Evolutionary conservation across 2,888 invertebrate species (phyloP), one percentile per base, ranked within the genome.

Genomic region (Teleiodes luculella): DNA sequence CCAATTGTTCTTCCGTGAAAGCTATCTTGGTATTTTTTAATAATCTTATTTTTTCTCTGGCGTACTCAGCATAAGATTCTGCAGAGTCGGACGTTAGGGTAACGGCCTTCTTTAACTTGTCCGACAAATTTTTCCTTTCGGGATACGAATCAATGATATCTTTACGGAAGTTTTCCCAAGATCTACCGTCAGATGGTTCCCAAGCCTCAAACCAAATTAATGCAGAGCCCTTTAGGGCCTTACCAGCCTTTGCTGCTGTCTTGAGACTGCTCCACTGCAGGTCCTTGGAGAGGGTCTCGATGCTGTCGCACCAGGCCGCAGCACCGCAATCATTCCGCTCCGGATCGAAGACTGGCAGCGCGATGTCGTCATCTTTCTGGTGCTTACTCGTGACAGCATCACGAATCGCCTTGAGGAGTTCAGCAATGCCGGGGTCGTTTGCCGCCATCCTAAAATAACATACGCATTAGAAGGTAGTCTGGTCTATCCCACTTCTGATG

Each of bases 221-320:
- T 41, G 62, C 58, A 50, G 62, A 62, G 18, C 59, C 59, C 55
- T 53, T 53, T 13, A 59, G 52, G 54, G 56, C 54, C 43, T 57
- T 54, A 59, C 59, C 55, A 18, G 58, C 58, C 35, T 54, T 58
- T 2, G 60, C 57, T 18, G 43, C 43, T 6, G 43, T 43, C 20
- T 20, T 43, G 11, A 37, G n/a, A 47, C 60, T 11, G 62, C 63
- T 30, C 66, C 64, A 46, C 36, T 50, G 20, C 11, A 65, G 43
- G 7, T 67, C 66, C 31, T 18, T 24, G 0, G 48, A 52, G 2
- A 64, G 50, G 0, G 33, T 14, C n/a, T 61, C 57, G 53, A 66
- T 56, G 36, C 18, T 60, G 33, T 33, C 7, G n/a, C 66, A 66
- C 65, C 64, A 66, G 4, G n/a, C 13, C 7, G 43, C 60, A 0